Percentiles rank a stretch among this genome's conserved stretches.
Conservation (phyloP, 2,797 vertebrate species). For the Leptatherina wallacei region DNA sequence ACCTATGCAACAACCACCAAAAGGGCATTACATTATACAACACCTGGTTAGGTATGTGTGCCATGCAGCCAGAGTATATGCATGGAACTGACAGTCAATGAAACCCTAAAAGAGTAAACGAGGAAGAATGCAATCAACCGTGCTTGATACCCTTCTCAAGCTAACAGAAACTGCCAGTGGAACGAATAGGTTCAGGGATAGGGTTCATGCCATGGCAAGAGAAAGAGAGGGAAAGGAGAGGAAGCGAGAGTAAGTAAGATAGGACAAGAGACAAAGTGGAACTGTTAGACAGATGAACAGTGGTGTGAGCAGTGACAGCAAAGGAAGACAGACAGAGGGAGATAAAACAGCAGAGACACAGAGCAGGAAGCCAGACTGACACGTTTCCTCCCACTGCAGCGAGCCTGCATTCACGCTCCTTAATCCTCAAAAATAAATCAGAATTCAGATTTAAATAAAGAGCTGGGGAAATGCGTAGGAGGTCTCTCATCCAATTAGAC, state of each 20-base stretch:
- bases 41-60: conserved; percentile 34
- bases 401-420: conserved; percentile 54
- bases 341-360: conserved; percentile 61
- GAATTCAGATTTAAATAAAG: conserved; percentile 71
- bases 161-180: conserved; percentile 81
- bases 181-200: conserved; percentile 74
- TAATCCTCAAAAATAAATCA: conserved; percentile 72
- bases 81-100: conserved; percentile 59
- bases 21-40: conserved; percentile 35
- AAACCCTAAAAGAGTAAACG: conserved; percentile 58
- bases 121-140: conserved; percentile 69
- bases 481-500: conserved; percentile 79
- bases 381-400: conserved; percentile 57
- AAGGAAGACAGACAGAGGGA: conserved; percentile 56
- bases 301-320: conserved; percentile 52
- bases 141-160: conserved; percentile 73
- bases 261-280: conserved; percentile 50
- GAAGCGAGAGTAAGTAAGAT: conserved; percentile 53
- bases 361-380: conserved; percentile 57
- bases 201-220: conserved; percentile 43
- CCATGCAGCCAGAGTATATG: conserved; percentile 29
- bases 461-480: conserved; percentile 58
- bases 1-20: conserved; percentile 34
- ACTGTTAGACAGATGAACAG: conserved; percentile 60
- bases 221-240: conserved; percentile 28